Evolutionary conservation across 2,113 vertebrate genomes (phyloP), one percentile per base, ranked within the genome.

Genomic region (Eulemur macaco): DNA sequence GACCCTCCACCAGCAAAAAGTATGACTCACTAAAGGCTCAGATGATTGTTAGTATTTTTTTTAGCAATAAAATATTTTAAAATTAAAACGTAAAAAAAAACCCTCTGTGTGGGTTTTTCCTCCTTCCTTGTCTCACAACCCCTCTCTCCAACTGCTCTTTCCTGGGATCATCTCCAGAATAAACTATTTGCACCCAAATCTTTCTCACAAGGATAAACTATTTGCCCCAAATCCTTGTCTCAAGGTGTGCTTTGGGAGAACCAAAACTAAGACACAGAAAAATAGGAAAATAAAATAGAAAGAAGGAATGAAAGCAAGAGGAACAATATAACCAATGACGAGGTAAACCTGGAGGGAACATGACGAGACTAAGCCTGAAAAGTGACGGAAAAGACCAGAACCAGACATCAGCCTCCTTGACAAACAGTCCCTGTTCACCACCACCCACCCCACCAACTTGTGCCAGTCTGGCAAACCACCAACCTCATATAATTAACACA

Each of bases 381-480:
- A 45, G 23, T 83, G 34, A 21, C 15, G 45, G 31, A 25, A 64
- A 64, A 39, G 21, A 9, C 25, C 18, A 71, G 25, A 78, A 12
- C 78, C 3, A 29, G 63, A 42, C 21, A 4, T 7, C 34, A 42
- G 21, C 82, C n/a, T 80, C 50, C 23, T 29, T 23, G 6, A 12
- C 52, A 68, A 31, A 8, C 3, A 23, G 10, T 9, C 66, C 34
- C 20, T 64, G 23, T 25, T 66, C 45, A 29, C 34, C 14, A 29
- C 12, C 39, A 34, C 1, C 10, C 42, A 6, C 12, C 3, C n/a
- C 42, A 3, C n/a, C 37, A 3, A 71, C 27, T 42, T 0, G 0
- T 7, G 9, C 42, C 27, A 73, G 2, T 17, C 56, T 23, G 6
- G 17, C 21, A 58, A 68, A 34, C 29, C 54, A 52, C 18, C 17